These are phyloP conservation scores for Apotomis capreana DNA, from an alignment of 2,888 invertebrate species.

Conservation along the genomic window DNA sequence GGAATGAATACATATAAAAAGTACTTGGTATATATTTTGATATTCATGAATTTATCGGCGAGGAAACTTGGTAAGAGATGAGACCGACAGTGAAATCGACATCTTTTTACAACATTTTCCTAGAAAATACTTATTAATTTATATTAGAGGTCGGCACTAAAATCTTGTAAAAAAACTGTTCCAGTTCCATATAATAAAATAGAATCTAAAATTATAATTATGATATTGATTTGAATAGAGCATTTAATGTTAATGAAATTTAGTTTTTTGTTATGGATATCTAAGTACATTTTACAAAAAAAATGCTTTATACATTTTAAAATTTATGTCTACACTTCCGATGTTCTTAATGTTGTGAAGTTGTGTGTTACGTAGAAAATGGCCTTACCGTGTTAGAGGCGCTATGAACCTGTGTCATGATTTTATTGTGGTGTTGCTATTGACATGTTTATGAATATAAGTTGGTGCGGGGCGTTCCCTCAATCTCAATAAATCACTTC, in stretches of 20 bases:
- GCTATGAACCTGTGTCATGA: constrained; percentile 51
- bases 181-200: constrained; percentile 61
- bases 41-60: constrained; percentile 75
- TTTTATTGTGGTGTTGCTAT: constrained; percentile 52
- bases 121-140: constrained; percentile 44
- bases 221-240: constrained; percentile 65
- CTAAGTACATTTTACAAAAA: constrained; percentile 39
- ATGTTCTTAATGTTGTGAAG: constrained; percentile 59
- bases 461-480: constrained; percentile 4
- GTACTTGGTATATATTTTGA: constrained; percentile 80
- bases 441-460: constrained; percentile 41
- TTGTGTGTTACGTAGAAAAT: constrained; percentile 61
- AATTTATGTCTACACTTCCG: constrained; percentile 60
- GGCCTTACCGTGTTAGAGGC: constrained; percentile 55
- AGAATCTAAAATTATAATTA: constrained; percentile 66
- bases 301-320: constrained; percentile 62
- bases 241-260: constrained; percentile 63
- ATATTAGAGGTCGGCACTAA: constrained; percentile 74
- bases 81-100: constrained; percentile 60
- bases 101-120: constrained; percentile 49
- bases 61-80: constrained; percentile 56
- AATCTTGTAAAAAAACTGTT: constrained; percentile 57
- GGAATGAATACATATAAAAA: constrained; percentile 55
- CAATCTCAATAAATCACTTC: neutral
- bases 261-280: constrained; percentile 36